These are phyloP conservation scores for Chondrilla cf. caribensis DNA, from an alignment of 37 sponge, comb jelly and placozoan species.

Conservation along the genomic window DNA sequence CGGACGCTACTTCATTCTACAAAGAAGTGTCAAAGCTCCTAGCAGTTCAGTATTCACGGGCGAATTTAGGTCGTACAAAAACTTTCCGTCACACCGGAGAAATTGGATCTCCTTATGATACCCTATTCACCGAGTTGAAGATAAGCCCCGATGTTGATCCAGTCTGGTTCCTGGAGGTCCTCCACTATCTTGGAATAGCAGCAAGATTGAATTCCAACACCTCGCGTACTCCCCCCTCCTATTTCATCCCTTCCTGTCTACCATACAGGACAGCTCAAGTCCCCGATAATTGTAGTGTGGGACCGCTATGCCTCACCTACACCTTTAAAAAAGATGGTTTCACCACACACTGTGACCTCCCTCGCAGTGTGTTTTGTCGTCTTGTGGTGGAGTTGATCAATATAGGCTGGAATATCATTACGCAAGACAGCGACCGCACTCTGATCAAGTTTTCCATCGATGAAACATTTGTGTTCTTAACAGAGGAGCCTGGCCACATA, in stretches of 20 bases:
- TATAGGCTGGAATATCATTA: too few species aligned
- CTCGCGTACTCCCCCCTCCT: background rate
- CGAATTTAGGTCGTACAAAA: background rate
- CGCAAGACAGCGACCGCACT: too few species aligned
- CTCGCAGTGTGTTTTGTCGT: background rate
- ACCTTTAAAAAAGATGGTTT: background rate
- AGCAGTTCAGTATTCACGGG: background rate
- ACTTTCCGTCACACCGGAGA: background rate
- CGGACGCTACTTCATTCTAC: background rate
- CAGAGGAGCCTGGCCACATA: too few species aligned
- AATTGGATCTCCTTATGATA: background rate
- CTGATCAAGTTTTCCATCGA: too few species aligned
- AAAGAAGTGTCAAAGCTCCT: constrained; percentile 20
- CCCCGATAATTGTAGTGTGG: background rate
- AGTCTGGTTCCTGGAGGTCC: background rate
- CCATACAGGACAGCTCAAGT: background rate
- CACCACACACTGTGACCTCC: background rate
- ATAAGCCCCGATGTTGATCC: background rate
- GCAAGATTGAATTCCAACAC: background rate
- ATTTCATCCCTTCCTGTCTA: constrained; percentile 1
- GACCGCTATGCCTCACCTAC: constrained; percentile 3
- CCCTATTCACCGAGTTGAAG: background rate
- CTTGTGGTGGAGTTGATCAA: constrained; percentile 4
- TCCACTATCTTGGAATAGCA: background rate
- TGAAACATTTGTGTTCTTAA: too few species aligned